Base-by-base conservation (phyloP, 2,797 vertebrate genomes). In the Pampus argenteus region DNA sequence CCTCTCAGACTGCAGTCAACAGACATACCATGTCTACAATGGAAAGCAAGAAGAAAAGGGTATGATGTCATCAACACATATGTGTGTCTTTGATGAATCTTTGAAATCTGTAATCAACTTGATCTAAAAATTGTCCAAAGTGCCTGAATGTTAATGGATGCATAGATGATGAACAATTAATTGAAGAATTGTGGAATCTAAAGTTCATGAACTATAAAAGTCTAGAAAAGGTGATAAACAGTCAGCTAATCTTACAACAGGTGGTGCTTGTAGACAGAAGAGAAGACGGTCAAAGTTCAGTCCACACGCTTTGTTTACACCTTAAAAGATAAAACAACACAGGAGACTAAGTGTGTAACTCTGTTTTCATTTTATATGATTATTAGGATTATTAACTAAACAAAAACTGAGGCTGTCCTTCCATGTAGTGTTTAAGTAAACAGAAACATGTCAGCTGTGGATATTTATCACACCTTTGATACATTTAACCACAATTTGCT, bases 31-130 rank as follows among this genome's bases (percentile, higher is more conserved):
- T 2, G 10, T 45, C 15, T 6, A 15, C 9, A 4, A 83, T 79
- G 81, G 69, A 59, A n/a, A 63, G 17, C 45, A 58, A 70, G 57
- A 66, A 45, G 34, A 76, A 11, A 34, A 76, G 25, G 73, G 69
- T 83, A 56, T 7, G 55, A 54, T 18, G 17, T 25, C 10, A 11
- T n/a, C 1, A 5, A 4, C 10, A 34, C 1, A 18, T 3, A 15
- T 3, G 14, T 20, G 7, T 44, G n/a, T 7, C 31, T 22, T 6
- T 13, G 8, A 23, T 34, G 11, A 0, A n/a, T 47, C 38, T 47
- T 25, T 50, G 5, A 57, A 38, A 5, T 0, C 13, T 8, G 31
- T 29, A 26, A 10, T 20, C 9, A 40, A 5, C 15, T 28, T 26
- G 5, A 26, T 20, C 60, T 9, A 36, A 14, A 14, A 6, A 28